phyloP scores from a whole-genome alignment of 2,888 invertebrate species.

The Ligdia adustata region DNA sequence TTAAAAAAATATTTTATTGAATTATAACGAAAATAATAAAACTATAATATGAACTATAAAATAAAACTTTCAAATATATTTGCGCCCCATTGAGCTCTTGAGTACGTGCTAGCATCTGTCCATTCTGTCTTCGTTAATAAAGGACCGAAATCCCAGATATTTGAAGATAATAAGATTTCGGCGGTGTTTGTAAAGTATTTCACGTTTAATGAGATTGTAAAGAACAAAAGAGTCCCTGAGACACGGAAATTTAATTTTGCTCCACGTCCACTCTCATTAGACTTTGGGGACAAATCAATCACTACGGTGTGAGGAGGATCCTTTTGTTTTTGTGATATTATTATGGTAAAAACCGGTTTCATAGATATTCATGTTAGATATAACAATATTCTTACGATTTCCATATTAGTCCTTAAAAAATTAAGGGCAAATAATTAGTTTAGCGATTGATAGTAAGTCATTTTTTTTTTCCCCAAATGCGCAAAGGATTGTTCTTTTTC shows the following conservation, averaged over 20 bases:
- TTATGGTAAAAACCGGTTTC: too few relatives aligned
- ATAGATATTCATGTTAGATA: too few relatives aligned
- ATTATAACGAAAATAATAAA: too few relatives aligned
- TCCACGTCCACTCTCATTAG: slow-evolving; percentile 59
- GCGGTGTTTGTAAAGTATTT: slow-evolving; percentile 63
- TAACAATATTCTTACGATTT: too few relatives aligned
- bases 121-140: slow-evolving; percentile 51
- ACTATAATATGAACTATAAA: too few relatives aligned
- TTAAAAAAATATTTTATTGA: too few relatives aligned
- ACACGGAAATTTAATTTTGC: slow-evolving; percentile 62
- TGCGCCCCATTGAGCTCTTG: neutral
- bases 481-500: too few relatives aligned
- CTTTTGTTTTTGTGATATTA: slow-evolving; percentile 39
- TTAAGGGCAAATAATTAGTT: too few relatives aligned
- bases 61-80: neutral
- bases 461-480: too few relatives aligned
- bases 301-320: slow-evolving; percentile 37
- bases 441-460: too few relatives aligned
- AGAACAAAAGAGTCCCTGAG: slow-evolving; percentile 64
- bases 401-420: too few relatives aligned
- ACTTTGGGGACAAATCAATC: slow-evolving; percentile 55
- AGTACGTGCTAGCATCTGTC: slow-evolving; percentile 35
- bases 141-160: slow-evolving; percentile 51
- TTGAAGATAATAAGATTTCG: slow-evolving; percentile 60
- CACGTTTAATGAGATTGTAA: slow-evolving; percentile 66